A percentile compares a stretch with the other conserved stretches of the same genome.
phyloP scores from a whole-genome alignment of 2,113 vertebrate species.

The Pituophis catenifer region DNA sequence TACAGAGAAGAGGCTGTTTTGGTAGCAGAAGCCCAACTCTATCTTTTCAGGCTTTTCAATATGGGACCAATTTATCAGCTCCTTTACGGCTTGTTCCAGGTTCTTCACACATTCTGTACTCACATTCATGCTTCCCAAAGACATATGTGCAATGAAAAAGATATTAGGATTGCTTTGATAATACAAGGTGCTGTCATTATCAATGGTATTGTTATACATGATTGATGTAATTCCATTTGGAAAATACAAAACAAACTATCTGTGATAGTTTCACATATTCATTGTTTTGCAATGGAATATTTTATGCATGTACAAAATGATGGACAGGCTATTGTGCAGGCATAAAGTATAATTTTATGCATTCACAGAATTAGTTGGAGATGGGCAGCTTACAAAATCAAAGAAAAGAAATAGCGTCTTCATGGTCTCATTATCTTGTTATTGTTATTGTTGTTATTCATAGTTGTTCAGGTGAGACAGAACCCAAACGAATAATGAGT shows the following conservation, averaged over 20 bases:
- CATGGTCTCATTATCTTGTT: background rate
- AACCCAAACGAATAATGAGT: background rate
- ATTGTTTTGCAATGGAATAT: background rate
- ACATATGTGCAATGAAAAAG: background rate
- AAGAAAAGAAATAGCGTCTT: background rate
- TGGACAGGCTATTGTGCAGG: background rate
- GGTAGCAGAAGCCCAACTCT: background rate
- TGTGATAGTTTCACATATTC: background rate
- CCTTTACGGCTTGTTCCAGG: background rate
- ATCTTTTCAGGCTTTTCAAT: background rate
- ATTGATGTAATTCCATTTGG: background rate
- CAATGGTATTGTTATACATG: background rate
- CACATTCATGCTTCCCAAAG: background rate
- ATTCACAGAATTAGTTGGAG: background rate
- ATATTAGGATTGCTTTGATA: background rate
- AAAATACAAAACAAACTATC: background rate
- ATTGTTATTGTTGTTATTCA: background rate
- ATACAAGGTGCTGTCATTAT: background rate
- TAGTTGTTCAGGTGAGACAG: background rate
- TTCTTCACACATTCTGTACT: background rate
- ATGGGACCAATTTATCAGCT: background rate
- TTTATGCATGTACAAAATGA: background rate
- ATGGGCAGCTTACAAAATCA: background rate
- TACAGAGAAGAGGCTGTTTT: background rate
- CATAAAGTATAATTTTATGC: background rate